phyloP scores from a whole-genome alignment of 2,888 invertebrate species.

The Hesperia comma region DNA sequence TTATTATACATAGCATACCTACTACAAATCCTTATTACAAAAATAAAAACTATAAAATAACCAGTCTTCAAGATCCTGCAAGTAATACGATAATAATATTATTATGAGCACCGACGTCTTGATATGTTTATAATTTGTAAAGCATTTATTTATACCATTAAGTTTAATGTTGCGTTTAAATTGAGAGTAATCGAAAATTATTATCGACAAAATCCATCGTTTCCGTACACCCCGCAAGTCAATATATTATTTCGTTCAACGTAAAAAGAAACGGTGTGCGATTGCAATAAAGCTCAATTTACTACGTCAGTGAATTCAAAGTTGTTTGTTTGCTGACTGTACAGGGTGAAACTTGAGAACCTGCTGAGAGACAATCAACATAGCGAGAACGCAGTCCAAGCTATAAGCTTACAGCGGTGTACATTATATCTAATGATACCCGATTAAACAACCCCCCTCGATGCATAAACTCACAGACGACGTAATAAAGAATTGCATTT shows the following conservation, averaged over 20 bases:
- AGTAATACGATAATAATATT: conserved; percentile 1
- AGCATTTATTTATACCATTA: conserved; percentile 9
- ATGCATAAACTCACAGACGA: no score
- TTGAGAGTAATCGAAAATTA: conserved; percentile 8
- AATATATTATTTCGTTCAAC: neutral
- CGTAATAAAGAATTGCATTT: no score
- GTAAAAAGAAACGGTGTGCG: neutral
- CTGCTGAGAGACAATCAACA: conserved; percentile 27
- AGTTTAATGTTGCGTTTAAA: conserved; percentile 10
- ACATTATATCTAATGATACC: no score
- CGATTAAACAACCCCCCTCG: no score
- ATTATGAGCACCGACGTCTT: neutral
- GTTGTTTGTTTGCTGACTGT: conserved; percentile 18
- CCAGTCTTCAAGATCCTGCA: neutral
- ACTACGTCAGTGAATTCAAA: neutral
- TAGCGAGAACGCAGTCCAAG: neutral
- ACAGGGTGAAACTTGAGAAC: conserved; percentile 27
- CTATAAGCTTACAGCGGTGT: conserved; percentile 2
- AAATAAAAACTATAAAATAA: neutral
- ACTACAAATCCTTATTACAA: no score
- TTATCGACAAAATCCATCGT: conserved; percentile 11
- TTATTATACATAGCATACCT: no score
- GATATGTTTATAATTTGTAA: conserved; percentile 11
- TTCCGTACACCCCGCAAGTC: neutral
- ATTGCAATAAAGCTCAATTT: neutral